Conservation (phyloP, 1,140 invertebrate genomes). For the Ladona fulva region DNA sequence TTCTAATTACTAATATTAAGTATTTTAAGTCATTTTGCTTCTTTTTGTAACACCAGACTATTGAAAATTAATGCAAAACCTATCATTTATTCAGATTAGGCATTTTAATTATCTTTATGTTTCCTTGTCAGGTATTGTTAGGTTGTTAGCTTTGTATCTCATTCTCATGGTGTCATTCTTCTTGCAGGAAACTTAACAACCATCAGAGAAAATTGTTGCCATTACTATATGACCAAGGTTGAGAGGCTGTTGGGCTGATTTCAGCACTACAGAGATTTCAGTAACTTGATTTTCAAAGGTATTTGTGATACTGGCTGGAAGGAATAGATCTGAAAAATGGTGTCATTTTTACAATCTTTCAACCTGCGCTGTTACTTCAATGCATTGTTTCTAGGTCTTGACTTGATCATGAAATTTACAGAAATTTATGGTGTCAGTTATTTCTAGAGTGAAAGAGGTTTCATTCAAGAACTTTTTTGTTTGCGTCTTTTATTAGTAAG, state of each 20-base stretch:
- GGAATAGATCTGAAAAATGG: constrained; percentile 5
- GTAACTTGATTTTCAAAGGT: constrained; percentile 1
- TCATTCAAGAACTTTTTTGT: no score
- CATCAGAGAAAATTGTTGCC: constrained; percentile 2
- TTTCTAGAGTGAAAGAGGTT: no score
- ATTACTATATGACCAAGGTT: neutral
- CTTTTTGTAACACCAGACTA: no score
- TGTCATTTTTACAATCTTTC: neutral
- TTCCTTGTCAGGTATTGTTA: neutral
- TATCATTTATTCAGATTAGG: no score
- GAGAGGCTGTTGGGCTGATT: constrained; percentile 2
- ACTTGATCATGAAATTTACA: no score
- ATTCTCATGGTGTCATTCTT: constrained; percentile 1
- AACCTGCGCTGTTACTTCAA: neutral
- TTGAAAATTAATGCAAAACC: no score
- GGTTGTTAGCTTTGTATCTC: neutral
- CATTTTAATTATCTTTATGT: neutral
- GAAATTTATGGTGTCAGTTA: no score
- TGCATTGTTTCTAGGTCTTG: neutral
- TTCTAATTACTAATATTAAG: neutral
- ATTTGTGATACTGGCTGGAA: neutral
- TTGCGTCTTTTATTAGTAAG: no score
- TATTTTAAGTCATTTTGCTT: no score
- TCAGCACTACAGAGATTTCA: constrained; percentile 9
- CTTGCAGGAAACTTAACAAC: neutral